phyloP scores from a whole-genome alignment of 1,140 invertebrate species.

The Sycophila sp. region DNA sequence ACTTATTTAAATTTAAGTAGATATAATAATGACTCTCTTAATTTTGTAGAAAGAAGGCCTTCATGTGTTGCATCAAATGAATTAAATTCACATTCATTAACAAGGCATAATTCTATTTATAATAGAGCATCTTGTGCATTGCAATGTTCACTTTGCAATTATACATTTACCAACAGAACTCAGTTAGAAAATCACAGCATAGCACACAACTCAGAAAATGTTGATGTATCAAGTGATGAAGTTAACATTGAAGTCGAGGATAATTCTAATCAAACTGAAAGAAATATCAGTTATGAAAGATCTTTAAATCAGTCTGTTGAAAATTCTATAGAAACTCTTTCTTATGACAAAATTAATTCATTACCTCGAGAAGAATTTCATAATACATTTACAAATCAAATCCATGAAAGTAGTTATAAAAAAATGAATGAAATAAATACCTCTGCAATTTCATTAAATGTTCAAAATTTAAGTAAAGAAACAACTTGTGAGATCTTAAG shows the following conservation, averaged over 20 bases:
- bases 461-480: background rate
- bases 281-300: constrained; percentile 47
- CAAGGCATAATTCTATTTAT: constrained; percentile 34
- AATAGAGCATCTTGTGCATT: constrained; percentile 50
- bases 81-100: constrained; percentile 42
- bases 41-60: constrained; percentile 24
- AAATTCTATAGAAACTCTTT: constrained; percentile 49
- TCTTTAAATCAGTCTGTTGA: constrained; percentile 43
- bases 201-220: constrained; percentile 48
- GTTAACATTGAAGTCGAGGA: constrained; percentile 56
- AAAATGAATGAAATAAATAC: background rate
- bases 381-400: constrained; percentile 33
- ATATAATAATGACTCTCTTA: constrained; percentile 34
- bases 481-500: background rate
- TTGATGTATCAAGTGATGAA: constrained; percentile 54
- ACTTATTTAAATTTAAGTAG: constrained; percentile 49
- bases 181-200: constrained; percentile 57
- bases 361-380: constrained; percentile 34
- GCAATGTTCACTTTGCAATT: constrained; percentile 57
- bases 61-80: no score
- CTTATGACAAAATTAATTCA: constrained; percentile 43
- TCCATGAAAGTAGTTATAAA: constrained; percentile 5
- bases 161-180: constrained; percentile 54
- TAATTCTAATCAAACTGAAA: constrained; percentile 48
- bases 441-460: background rate